Evolutionary conservation across 2,797 vertebrate species (phyloP), one percentile per base, ranked within the genome.

Genomic region (Bradypodion pumilum): DNA sequence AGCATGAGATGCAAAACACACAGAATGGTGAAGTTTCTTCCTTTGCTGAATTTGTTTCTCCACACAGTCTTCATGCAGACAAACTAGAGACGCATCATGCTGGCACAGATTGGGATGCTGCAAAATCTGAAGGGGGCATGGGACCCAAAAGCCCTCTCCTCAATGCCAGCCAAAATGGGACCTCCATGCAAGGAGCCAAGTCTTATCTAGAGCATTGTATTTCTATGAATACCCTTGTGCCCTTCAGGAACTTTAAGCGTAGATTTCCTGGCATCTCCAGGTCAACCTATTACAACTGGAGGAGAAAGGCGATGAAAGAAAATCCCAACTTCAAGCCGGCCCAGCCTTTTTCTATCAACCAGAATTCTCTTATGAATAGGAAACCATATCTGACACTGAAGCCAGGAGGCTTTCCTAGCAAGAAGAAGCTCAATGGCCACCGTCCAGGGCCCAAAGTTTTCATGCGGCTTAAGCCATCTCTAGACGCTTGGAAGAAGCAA

Each of bases 211-310:
- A 98, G 92, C 97, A 96, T 46, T 99, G 97, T 89, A 98, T 99
- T 46, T 96, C 97, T 60, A 95, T 97, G 94, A 99, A 99, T 82
- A 94, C 95, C 4, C 95, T 97, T 23, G 97, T 98, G 56, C 98
- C 98, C 59, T 99, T 98, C 82, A 95, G 97, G 74, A 95, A 97
- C 89, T 99, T 99, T 94, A 99, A 98, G 86, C 96, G 95, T 80
- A 97, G 95, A 82, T 99, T 98, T 89, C 98, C 98, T 0, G 97
- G 98, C 73, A 98, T 99, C 89, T 99, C 98, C 2, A 96, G 98
- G 74, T 99, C 98, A 2, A 99, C 98, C 16, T 99, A 99, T 90
- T 99, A 99, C 94, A 99, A 99, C 90, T 99, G 98, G 98, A 96
- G 98, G 88, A 97, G 98, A 75, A 98, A 99, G 93, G 98, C 98